Percentiles rank a stretch among this genome's conserved stretches.
Conservation (phyloP, 1,140 invertebrate species). For the Planococcus citri region DNA sequence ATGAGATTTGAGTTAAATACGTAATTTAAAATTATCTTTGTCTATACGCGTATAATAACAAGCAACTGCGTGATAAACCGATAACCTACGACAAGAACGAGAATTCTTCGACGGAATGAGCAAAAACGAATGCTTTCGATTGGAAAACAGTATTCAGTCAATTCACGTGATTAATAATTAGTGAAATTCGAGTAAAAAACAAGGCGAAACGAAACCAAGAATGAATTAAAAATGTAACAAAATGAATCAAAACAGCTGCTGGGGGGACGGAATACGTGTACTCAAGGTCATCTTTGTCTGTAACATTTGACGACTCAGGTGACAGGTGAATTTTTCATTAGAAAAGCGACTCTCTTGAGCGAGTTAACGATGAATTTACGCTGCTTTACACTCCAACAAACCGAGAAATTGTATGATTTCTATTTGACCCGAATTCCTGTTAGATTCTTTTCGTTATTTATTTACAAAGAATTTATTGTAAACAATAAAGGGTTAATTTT, state of each 20-base stretch:
- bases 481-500: too few relatives aligned
- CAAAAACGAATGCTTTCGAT: not conserved
- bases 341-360: too few relatives aligned
- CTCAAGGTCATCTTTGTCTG: not conserved
- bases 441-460: too few relatives aligned
- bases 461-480: too few relatives aligned
- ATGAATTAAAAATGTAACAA: not conserved
- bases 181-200: not conserved
- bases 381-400: too few relatives aligned
- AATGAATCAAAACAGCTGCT: not conserved
- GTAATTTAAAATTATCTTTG: conserved; percentile 8
- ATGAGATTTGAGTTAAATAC: not conserved
- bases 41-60: not conserved
- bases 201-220: not conserved
- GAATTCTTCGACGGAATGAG: not conserved
- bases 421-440: too few relatives aligned
- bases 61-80: not conserved
- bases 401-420: too few relatives aligned
- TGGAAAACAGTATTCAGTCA: not conserved
- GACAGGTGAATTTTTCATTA: too few relatives aligned
- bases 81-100: not conserved
- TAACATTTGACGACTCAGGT: too few relatives aligned
- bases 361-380: too few relatives aligned
- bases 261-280: not conserved
- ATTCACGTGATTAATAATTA: not conserved